These are phyloP conservation scores for Orientallactaga sibirica DNA, from an alignment of 2,797 vertebrate species.

Conservation along the genomic window DNA sequence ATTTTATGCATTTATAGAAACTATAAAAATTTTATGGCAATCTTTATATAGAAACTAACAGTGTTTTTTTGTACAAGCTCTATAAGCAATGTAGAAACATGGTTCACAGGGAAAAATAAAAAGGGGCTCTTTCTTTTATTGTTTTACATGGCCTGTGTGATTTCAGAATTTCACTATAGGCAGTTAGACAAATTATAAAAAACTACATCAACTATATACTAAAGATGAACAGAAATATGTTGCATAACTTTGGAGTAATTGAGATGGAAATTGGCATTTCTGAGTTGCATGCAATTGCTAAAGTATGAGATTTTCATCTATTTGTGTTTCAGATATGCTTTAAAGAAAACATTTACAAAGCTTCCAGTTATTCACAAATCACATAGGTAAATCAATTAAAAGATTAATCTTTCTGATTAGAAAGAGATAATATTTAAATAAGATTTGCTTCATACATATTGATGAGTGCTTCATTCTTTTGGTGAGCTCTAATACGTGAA, in stretches of 20 bases:
- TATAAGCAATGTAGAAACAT: conserved; percentile 84
- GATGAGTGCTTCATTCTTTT: conserved; percentile 47
- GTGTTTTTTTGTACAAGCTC: conserved; percentile 83
- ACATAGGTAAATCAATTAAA: conserved; percentile 49
- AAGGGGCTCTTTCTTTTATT: conserved; percentile 85
- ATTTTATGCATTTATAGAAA: conserved; percentile 89
- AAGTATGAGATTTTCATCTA: conserved; percentile 74
- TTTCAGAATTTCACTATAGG: conserved; percentile 79
- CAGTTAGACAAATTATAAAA: conserved; percentile 81
- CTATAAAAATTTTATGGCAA: conserved; percentile 87
- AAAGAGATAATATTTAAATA: conserved; percentile 47
- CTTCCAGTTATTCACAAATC: conserved; percentile 53
- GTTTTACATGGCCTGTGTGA: conserved; percentile 74
- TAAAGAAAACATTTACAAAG: conserved; percentile 55
- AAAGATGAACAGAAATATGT: conserved; percentile 70
- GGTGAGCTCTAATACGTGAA: conserved; percentile 49
- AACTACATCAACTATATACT: conserved; percentile 68
- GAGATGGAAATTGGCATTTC: conserved; percentile 77
- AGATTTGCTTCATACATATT: conserved; percentile 54
- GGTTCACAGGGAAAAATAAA: conserved; percentile 84
- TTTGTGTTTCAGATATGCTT: conserved; percentile 60
- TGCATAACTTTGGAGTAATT: conserved; percentile 76
- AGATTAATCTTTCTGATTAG: conserved; percentile 56
- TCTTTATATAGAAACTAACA: conserved; percentile 89
- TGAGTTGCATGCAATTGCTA: conserved; percentile 74